Evolutionary conservation across 35 echinoderm and acorn worm species (phyloP).

Genomic region (Apostichopus japonicus): DNA sequence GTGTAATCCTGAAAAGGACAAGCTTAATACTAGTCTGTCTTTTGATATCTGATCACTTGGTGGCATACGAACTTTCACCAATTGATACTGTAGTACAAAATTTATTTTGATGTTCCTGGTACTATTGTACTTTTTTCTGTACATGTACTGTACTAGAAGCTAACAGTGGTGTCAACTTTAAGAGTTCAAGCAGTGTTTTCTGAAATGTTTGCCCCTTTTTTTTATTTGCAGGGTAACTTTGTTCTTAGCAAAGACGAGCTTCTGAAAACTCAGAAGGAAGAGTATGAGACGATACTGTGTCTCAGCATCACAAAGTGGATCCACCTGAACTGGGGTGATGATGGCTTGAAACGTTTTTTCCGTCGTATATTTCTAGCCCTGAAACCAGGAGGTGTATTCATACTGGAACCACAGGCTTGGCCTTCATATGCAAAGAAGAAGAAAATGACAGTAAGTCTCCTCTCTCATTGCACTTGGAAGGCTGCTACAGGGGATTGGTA

Average conservation of each 20-base stretch:
- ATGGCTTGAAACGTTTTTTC: conserved; percentile 91
- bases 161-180: no score
- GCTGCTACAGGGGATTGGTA: not conserved
- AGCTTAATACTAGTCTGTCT: no score
- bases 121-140: no score
- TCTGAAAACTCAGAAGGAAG: conserved; percentile 76
- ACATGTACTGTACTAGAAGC: no score
- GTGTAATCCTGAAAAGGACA: no score
- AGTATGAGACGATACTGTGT: conserved; percentile 89
- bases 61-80: no score
- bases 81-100: no score
- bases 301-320: conserved; percentile 98
- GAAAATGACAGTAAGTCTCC: conserved; percentile 85
- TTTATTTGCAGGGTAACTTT: conserved; percentile 81
- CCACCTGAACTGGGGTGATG: conserved; percentile 98
- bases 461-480: not conserved
- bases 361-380: conserved; percentile 79
- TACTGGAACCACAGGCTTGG: conserved; percentile 95
- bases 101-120: no score
- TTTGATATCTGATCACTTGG: no score
- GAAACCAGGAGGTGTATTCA: conserved; percentile 80
- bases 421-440: conserved; percentile 94
- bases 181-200: no score
- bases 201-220: not conserved
- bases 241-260: conserved; percentile 82